Conservation (phyloP, 2,888 invertebrate genomes). For the Callimorpha dominula region DNA sequence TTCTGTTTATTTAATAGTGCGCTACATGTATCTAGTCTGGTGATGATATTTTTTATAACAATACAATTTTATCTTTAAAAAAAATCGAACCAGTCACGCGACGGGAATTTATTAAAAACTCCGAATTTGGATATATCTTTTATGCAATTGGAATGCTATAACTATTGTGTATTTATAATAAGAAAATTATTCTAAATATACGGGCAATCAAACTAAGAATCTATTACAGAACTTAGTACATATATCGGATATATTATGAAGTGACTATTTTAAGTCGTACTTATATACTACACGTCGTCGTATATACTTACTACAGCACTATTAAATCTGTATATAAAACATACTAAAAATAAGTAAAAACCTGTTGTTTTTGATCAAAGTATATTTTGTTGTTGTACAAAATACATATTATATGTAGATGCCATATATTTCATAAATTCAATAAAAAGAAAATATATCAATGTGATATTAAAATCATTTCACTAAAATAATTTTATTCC, state of each 20-base stretch:
- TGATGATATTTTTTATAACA: background rate
- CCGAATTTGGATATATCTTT: background rate
- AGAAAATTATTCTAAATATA: background rate
- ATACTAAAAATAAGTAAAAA: background rate
- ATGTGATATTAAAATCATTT: slow-evolving; percentile 53
- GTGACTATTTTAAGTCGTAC: background rate
- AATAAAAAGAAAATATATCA: slow-evolving; percentile 51
- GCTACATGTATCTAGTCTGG: slow-evolving; percentile 6
- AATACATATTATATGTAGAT: slow-evolving; percentile 44
- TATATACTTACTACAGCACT: background rate
- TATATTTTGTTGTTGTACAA: slow-evolving; percentile 50
- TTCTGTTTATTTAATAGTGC: slow-evolving; percentile 1
- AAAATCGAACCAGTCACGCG: background rate
- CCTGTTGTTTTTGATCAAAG: slow-evolving; percentile 45
- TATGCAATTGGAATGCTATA: background rate
- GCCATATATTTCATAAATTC: slow-evolving; percentile 44
- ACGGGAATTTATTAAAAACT: background rate
- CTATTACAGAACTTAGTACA: background rate
- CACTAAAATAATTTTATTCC: slow-evolving; percentile 33
- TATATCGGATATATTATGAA: background rate
- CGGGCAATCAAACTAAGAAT: background rate
- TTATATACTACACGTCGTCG: too few species aligned
- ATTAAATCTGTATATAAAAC: slow-evolving; percentile 3
- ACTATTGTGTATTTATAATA: background rate
- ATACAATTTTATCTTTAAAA: background rate